These are phyloP conservation scores for Ctenopoma multispine DNA, from an alignment of 2,797 vertebrate genomes.

Conservation along the genomic window DNA sequence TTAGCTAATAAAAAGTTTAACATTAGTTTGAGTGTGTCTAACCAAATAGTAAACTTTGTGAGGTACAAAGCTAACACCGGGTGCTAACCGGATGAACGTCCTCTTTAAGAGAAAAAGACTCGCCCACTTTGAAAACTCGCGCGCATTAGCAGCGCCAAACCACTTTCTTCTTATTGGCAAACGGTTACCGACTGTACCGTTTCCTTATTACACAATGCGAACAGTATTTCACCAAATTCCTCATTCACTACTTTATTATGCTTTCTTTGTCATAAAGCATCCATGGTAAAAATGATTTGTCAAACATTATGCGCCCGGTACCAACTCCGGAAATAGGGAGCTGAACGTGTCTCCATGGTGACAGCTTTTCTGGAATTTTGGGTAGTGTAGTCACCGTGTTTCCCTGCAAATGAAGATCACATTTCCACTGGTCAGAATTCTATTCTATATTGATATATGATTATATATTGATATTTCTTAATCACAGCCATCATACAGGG, in stretches of 20 bases:
- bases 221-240: fast-evolving
- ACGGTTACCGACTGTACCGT: fast-evolving
- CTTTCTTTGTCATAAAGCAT: not conserved
- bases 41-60: not conserved
- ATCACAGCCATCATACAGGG: too few species aligned
- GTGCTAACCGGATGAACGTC: slow-evolving; percentile 25
- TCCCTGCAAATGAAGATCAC: too few species aligned
- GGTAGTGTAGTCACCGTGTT: slow-evolving; percentile 56
- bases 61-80: slow-evolving; percentile 16
- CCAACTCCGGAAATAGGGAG: not conserved
- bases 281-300: not conserved
- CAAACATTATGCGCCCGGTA: not conserved
- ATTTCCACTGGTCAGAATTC: not conserved
- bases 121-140: slow-evolving; percentile 85
- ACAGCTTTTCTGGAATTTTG: slow-evolving; percentile 28
- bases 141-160: slow-evolving; percentile 81
- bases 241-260: fast-evolving
- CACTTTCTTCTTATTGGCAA: not conserved
- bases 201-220: too few species aligned
- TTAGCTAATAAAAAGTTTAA: fast-evolving
- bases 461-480: too few species aligned
- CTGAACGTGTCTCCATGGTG: slow-evolving; percentile 40
- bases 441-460: too few species aligned
- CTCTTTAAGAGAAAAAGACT: slow-evolving; percentile 47
- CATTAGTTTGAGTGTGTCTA: not conserved